A percentile compares a stretch with the other conserved stretches of the same genome.
phyloP scores from a whole-genome alignment of 1,140 invertebrate genomes.

The Meloidogyne floridensis region DNA sequence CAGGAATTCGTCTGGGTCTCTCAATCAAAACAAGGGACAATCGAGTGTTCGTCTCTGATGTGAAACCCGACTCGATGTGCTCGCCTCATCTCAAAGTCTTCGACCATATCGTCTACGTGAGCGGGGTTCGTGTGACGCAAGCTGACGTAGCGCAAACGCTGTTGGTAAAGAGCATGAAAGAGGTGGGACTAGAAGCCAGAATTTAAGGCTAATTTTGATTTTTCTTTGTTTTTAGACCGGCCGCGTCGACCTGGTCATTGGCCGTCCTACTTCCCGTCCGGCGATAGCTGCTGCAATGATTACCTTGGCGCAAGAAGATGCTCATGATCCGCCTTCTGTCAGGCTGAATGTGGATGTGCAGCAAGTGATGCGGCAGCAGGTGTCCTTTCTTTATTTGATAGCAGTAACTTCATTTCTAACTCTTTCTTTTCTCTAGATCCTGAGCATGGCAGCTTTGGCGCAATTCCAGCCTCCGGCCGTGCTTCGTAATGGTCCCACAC shows the following conservation, averaged over 20 bases:
- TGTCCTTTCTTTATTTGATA: background rate
- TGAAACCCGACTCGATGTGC: background rate
- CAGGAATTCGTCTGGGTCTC: background rate
- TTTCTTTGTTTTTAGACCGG: background rate
- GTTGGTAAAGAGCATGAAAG: background rate
- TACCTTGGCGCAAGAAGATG: background rate
- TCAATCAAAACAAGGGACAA: background rate
- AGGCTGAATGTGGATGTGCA: conserved; percentile 6
- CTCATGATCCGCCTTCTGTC: background rate
- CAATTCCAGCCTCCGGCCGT: background rate
- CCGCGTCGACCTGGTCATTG: background rate
- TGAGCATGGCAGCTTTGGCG: background rate
- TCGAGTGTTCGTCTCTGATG: background rate
- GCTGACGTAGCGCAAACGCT: background rate
- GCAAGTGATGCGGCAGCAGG: background rate
- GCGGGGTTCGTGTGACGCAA: background rate
- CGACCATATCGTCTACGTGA: conserved; percentile 1
- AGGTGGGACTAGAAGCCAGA: background rate
- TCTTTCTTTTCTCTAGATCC: background rate
- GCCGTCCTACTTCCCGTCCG: background rate
- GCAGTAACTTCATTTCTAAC: background rate
- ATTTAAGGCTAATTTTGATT: background rate
- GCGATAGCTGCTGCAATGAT: background rate
- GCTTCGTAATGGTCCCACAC: background rate
- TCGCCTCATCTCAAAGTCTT: background rate